These are phyloP conservation scores for Aplodontia rufa DNA, from an alignment of 2,113 vertebrate genomes.

Conservation along the genomic window DNA sequence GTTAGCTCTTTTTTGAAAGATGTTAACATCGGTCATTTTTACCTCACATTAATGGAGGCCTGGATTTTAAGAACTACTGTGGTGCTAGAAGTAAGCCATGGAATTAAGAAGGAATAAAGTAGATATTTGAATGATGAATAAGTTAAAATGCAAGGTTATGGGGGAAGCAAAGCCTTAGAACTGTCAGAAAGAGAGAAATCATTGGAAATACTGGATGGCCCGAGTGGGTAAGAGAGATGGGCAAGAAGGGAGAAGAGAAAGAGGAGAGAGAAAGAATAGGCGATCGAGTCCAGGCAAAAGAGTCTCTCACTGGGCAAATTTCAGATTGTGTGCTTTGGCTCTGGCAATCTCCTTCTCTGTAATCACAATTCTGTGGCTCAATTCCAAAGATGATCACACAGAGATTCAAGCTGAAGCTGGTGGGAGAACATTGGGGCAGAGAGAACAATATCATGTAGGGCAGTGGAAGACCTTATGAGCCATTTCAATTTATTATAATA, in stretches of 20 bases:
- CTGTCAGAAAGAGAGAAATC: not conserved
- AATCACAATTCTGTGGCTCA: too few species aligned
- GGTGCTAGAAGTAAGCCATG: not conserved
- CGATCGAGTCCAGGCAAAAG: not conserved
- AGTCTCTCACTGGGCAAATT: not conserved
- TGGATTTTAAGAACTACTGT: not conserved
- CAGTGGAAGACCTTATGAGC: not conserved
- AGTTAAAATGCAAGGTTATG: not conserved
- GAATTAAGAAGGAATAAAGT: not conserved
- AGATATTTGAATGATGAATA: not conserved
- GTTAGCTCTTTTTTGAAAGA: not conserved
- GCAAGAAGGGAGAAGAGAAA: too few species aligned
- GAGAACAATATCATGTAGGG: not conserved
- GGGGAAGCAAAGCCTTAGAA: not conserved
- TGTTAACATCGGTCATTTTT: not conserved
- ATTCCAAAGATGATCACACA: not conserved
- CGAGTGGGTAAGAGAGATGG: too few species aligned
- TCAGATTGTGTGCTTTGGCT: not conserved
- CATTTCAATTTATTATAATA: constrained; percentile 7
- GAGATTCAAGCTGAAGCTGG: not conserved
- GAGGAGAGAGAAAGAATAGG: not conserved
- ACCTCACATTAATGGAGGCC: not conserved
- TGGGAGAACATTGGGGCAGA: not conserved
- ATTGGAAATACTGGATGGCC: not conserved
- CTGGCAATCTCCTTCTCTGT: not conserved